A percentile compares a stretch with the other conserved stretches of the same genome.
These are phyloP conservation scores for Plutomurus gul DNA, from an alignment of 1,140 invertebrate genomes.

Conservation along the genomic window DNA sequence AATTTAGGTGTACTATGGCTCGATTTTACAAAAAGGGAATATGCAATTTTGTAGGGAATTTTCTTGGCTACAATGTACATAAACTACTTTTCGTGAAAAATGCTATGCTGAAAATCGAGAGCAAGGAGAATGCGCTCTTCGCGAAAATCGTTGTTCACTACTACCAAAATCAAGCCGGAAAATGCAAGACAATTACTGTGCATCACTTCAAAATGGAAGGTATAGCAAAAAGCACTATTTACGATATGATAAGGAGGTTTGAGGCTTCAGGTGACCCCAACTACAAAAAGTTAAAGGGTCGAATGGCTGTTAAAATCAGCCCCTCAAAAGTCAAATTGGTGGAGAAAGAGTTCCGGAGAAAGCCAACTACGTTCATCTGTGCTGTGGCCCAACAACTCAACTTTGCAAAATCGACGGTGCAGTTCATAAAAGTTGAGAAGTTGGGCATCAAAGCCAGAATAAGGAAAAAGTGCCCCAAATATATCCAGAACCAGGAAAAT, in stretches of 20 bases:
- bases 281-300: neutral
- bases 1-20: no score
- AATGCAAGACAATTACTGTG: neutral
- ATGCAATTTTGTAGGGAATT: neutral
- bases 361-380: neutral
- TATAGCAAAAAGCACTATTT: neutral
- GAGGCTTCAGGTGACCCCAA: neutral
- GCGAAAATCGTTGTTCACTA: neutral
- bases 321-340: neutral
- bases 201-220: neutral
- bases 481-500: neutral
- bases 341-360: neutral
- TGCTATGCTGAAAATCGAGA: neutral
- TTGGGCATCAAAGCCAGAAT: neutral
- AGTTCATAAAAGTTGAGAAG: neutral
- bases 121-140: neutral
- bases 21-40: no score
- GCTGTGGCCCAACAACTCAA: neutral
- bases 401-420: neutral
- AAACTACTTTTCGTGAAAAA: no score
- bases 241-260: neutral
- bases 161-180: neutral
- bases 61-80: neutral
- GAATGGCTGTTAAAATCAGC: neutral
- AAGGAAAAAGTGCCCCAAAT: neutral